phyloP scores from a whole-genome alignment of 1,140 invertebrate genomes.

The Sarcophaga peregrina region DNA sequence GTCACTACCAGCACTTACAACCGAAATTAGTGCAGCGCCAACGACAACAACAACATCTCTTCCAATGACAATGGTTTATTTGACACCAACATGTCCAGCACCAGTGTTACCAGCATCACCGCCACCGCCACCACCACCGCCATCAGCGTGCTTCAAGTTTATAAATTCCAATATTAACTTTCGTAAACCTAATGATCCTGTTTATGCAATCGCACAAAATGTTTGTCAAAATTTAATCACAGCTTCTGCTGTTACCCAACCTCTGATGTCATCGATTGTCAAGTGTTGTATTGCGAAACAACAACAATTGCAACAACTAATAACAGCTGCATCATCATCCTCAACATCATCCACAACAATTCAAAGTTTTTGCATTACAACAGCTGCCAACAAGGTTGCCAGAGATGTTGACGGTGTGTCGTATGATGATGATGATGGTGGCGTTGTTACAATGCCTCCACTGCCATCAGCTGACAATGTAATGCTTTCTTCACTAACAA shows the following conservation, averaged over 20 bases:
- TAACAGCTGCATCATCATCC: conserved; percentile 11
- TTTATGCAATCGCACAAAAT: conserved; percentile 65
- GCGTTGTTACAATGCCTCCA: neutral
- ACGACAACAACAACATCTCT: neutral
- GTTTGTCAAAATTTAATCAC: conserved; percentile 54
- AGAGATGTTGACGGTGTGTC: neutral
- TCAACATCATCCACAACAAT: neutral
- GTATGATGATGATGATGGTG: neutral
- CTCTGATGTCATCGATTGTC: conserved; percentile 58
- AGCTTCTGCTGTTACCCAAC: conserved; percentile 56
- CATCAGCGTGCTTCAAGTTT: conserved; percentile 34
- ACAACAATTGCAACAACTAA: conserved; percentile 29
- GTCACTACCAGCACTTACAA: neutral
- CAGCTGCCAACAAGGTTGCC: neutral
- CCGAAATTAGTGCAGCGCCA: neutral
- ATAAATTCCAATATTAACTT: conserved; percentile 41
- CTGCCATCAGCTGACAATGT: neutral
- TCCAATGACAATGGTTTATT: neutral
- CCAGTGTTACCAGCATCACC: neutral
- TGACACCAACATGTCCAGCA: neutral
- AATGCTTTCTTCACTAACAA: neutral
- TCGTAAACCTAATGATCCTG: conserved; percentile 52
- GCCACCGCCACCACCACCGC: neutral
- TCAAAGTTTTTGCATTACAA: conserved; percentile 3
- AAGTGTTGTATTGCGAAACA: conserved; percentile 33